Evolutionary conservation across 2,888 invertebrate genomes (phyloP).

Genomic region (Eledona agricola): DNA sequence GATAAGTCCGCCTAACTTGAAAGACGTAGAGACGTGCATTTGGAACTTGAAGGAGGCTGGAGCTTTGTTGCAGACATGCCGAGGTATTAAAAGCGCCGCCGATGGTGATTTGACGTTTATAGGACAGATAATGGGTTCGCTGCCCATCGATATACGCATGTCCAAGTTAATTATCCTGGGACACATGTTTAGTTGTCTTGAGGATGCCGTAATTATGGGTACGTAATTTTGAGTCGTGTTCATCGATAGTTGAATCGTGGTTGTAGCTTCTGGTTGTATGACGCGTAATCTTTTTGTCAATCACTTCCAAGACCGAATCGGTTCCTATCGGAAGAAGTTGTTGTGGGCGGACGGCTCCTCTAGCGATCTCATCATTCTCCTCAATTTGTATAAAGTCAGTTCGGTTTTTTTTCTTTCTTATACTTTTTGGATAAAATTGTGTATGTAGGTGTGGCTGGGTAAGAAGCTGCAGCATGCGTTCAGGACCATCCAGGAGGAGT

Average conservation of each 20-base stretch:
- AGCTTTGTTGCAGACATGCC: slow-evolving; percentile 72
- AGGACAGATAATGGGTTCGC: slow-evolving; percentile 80
- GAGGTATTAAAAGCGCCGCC: slow-evolving; percentile 50
- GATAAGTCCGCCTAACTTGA: slow-evolving; percentile 85
- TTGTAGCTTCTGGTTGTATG: slow-evolving; percentile 80
- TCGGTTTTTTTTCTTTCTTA: slow-evolving; percentile 1
- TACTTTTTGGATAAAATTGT: slow-evolving; percentile 16
- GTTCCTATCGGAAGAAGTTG: slow-evolving; percentile 78
- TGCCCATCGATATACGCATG: slow-evolving; percentile 85
- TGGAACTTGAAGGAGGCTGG: slow-evolving; percentile 90
- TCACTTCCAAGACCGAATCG: slow-evolving; percentile 74
- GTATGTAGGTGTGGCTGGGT: slow-evolving; percentile 70
- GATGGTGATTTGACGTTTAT: slow-evolving; percentile 91
- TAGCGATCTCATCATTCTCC: slow-evolving; percentile 85
- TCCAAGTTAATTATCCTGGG: slow-evolving; percentile 88
- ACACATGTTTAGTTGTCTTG: slow-evolving; percentile 83
- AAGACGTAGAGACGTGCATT: slow-evolving; percentile 82
- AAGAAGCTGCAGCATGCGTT: slow-evolving; percentile 50
- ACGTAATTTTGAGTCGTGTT: slow-evolving; percentile 37
- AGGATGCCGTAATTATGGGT: slow-evolving; percentile 87
- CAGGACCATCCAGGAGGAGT: slow-evolving; percentile 40
- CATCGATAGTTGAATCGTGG: slow-evolving; percentile 1
- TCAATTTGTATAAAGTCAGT: slow-evolving; percentile 79
- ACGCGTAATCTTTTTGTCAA: slow-evolving; percentile 82
- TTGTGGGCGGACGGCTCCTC: slow-evolving; percentile 84